These are phyloP conservation scores for Albula goreensis DNA, from an alignment of 2,113 vertebrate genomes.

Conservation along the genomic window DNA sequence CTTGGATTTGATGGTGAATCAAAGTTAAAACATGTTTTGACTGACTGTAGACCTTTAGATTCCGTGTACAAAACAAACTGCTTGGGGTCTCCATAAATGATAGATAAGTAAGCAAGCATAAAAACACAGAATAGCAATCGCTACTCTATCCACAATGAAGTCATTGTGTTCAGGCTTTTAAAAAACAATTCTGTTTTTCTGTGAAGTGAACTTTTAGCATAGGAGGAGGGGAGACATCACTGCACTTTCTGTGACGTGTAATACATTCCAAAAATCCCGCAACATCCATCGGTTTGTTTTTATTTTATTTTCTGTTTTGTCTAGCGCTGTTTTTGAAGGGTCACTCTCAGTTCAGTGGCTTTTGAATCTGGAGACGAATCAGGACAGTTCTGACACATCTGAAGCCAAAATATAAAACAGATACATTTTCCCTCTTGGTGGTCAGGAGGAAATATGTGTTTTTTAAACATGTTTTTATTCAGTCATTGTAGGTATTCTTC, in stretches of 20 bases:
- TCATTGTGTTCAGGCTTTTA: neutral
- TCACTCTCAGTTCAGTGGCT: neutral
- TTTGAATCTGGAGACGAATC: neutral
- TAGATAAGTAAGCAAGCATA: neutral
- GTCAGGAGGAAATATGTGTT: neutral
- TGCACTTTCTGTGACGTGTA: neutral
- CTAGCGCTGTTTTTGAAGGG: neutral
- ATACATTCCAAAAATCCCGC: neutral
- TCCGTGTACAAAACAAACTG: neutral
- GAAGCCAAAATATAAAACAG: neutral
- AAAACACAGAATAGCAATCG: neutral
- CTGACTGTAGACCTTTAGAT: too few relatives aligned
- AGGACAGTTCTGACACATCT: neutral
- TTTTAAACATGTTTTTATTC: neutral
- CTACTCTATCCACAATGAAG: neutral
- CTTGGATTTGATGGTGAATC: too few relatives aligned
- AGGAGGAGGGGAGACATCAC: neutral
- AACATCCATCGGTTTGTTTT: constrained; percentile 2
- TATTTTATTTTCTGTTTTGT: constrained; percentile 9
- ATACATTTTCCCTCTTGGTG: neutral
- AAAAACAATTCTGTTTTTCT: neutral
- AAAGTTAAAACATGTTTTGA: too few relatives aligned
- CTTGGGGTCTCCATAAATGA: neutral
- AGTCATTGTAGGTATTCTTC: neutral
- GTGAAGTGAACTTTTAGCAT: neutral